Evolutionary conservation across 2,797 vertebrate species (phyloP), one percentile per base, ranked within the genome.

Genomic region (Bradypodion pumilum): DNA sequence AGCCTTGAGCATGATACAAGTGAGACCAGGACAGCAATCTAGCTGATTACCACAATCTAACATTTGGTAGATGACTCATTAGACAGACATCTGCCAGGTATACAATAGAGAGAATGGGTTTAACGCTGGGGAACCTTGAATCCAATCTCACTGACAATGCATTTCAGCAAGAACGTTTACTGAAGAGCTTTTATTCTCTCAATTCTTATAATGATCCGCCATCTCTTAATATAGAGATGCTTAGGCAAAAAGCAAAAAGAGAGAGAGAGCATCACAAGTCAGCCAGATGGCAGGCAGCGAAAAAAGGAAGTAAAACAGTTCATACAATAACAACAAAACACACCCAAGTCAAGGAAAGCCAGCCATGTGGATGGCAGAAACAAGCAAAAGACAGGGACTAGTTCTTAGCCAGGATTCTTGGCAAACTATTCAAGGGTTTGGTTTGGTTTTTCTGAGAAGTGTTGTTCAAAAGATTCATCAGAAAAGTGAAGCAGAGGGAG

Each of bases 131-230:
- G 90, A 92, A 84, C 68, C 90, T 75, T 91, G 90, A 91, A 88
- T 88, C 78, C 86, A 94, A 86, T 76, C 65, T 91, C 92, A 87
- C 91, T 90, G 62, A 21, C 94, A 72, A 92, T 74, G 91, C 87
- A 81, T 88, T 92, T 92, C 91, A 92, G 89, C 87, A 86, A 91
- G 93, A 83, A 52, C 81, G 84, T 75, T 94, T 89, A 86, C 86
- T 88, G 85, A 89, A 95, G 92, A 91, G 85, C 87, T 92, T 94
- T 87, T 74, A 85, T 90, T 83, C 0, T 52, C 82, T 88, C 92
- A 87, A 91, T 92, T 94, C 94, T 94, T 92, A 88, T 80, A 93
- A 81, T 81, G 91, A 93, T 85, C 86, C 91, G 90, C 87, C 95
- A 92, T 84, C 62, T 93, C 89, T 90, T 85, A 76, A 82, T 82